Conservation (phyloP, 2,888 invertebrate species). For the Drosophila merina region DNA sequence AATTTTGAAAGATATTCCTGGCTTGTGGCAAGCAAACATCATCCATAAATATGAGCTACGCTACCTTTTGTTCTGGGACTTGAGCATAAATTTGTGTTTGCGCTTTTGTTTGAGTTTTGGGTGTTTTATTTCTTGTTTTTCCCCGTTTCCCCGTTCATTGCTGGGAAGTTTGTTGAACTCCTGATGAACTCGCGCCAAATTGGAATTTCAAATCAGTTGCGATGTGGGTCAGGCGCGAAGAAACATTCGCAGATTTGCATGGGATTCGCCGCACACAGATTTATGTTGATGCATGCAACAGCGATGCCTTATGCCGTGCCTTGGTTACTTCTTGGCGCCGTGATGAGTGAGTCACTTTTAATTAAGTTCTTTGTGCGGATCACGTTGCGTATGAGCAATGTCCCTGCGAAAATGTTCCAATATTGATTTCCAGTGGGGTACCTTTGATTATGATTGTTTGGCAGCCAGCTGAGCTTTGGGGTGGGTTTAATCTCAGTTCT, state of each 20-base stretch:
- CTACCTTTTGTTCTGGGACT: conserved; percentile 22
- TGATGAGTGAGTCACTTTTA: conserved; percentile 38
- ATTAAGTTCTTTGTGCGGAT: conserved; percentile 45
- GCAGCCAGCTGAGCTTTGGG: conserved; percentile 40
- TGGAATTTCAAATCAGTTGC: conserved; percentile 62
- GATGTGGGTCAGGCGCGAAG: conserved; percentile 57
- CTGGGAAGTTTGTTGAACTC: conserved; percentile 59
- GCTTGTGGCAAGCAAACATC: conserved; percentile 14
- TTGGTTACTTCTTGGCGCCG: neutral
- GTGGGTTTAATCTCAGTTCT: conserved; percentile 22
- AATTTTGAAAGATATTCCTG: conserved; percentile 7
- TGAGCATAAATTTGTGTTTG: conserved; percentile 59
- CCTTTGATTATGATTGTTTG: conserved; percentile 47
- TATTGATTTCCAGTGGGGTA: conserved; percentile 35
- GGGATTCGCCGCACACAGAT: conserved; percentile 41
- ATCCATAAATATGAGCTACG: conserved; percentile 38
- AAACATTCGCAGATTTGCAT: conserved; percentile 44
- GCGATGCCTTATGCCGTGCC: neutral
- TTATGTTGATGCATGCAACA: conserved; percentile 48
- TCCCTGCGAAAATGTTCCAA: neutral
- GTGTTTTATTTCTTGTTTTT: conserved; percentile 10
- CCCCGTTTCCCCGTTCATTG: conserved; percentile 10
- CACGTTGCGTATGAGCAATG: conserved; percentile 68
- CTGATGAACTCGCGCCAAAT: conserved; percentile 45
- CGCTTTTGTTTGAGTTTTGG: conserved; percentile 34